Evolutionary conservation across 2,888 invertebrate species (phyloP), one percentile per base, ranked within the genome.

Genomic region (Drosophila prolongata): DNA sequence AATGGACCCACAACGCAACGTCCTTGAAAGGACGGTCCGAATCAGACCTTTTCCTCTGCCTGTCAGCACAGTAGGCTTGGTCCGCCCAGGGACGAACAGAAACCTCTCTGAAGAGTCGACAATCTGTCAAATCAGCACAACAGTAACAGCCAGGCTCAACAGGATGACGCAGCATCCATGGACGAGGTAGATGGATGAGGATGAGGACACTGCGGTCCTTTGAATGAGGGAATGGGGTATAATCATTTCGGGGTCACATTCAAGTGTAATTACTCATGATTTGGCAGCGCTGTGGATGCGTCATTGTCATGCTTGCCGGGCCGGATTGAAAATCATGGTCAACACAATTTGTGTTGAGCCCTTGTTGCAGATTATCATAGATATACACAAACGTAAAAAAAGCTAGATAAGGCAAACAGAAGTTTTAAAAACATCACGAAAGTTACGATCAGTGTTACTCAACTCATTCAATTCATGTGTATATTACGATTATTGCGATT

Each of bases 71-170:
- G 59, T 40, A 49, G 50, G 50, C 58, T 35, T 16, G 30, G 42
- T 34, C 42, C 38, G 27, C n/a, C 46, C 46, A 19, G 43, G 47
- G 38, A 53, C 55, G n/a, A 34, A n/a, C n/a, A 37, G 6, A 50
- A 40, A 37, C 30, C 34, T 27, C 54, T 47, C 19, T 30, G 37
- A 8, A 11, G 34, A 64, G 56, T 66, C 60, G 77, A 80, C 76
- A 82, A 82, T 79, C 73, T 83, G 79, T 78, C 73, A 79, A 80
- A 76, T 81, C 81, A 76, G 81, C 80, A 73, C 75, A 75, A 74
- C 62, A 65, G 72, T 60, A 65, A 14, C 27, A 19, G 10, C 62
- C 59, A 47, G 52, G 50, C 62, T 38, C 56, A 53, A 62, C 64
- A 71, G 71, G 65, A 79, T 77, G 80, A 79, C 79, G 66, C 76